These are phyloP conservation scores for Minunthozetes semirufus DNA, from an alignment of 2,888 invertebrate species.

Conservation along the genomic window DNA sequence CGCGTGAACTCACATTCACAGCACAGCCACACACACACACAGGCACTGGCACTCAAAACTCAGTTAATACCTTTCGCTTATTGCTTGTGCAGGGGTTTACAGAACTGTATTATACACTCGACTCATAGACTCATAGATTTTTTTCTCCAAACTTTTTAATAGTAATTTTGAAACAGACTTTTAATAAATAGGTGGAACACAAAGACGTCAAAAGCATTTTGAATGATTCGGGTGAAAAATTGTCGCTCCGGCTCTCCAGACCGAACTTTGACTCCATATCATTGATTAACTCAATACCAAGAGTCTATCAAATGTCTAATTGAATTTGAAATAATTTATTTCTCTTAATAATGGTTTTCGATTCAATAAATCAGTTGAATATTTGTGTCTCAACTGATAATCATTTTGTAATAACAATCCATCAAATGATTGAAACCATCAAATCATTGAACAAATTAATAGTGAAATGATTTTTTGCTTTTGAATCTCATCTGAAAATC, in stretches of 20 bases:
- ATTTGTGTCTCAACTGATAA: too few relatives aligned
- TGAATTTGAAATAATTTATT: slow-evolving; percentile 14
- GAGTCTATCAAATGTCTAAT: neutral
- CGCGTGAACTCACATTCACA: slow-evolving; percentile 11
- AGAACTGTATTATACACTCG: neutral
- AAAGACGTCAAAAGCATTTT: slow-evolving; percentile 25
- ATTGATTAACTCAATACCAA: neutral
- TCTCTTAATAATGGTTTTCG: neutral
- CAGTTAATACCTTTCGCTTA: slow-evolving; percentile 14
- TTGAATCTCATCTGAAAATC: too few relatives aligned
- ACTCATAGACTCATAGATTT: neutral
- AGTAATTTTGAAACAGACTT: neutral
- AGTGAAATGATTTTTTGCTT: too few relatives aligned
- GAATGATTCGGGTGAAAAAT: slow-evolving; percentile 10
- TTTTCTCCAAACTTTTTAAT: neutral
- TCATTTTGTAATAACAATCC: too few relatives aligned
- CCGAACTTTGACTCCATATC: neutral
- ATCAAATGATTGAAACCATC: too few relatives aligned
- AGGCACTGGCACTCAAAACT: neutral
- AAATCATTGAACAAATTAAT: too few relatives aligned
- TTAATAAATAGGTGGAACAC: slow-evolving; percentile 25
- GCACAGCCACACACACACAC: neutral
- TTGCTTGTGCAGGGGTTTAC: neutral
- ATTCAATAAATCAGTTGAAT: neutral
- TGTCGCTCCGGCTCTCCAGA: neutral